Evolutionary conservation across 2,797 vertebrate genomes (phyloP).

Genomic region (Enteromius fasciolatus): DNA sequence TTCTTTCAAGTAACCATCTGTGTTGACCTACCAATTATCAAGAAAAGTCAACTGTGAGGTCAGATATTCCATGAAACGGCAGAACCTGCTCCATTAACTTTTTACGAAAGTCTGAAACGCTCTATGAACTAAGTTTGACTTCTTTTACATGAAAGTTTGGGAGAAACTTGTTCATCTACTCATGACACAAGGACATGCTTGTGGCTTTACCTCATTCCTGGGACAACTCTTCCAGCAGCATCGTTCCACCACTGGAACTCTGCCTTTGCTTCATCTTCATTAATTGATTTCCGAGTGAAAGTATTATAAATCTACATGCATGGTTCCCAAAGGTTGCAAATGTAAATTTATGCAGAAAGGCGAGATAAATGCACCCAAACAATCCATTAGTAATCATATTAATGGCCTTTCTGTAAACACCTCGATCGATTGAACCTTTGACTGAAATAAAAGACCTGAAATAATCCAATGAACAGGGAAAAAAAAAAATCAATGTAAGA

Average conservation of each 20-base stretch:
- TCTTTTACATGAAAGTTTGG: background rate
- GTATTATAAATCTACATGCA: background rate
- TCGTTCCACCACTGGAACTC: background rate
- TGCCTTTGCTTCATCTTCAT: background rate
- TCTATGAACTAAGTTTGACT: background rate
- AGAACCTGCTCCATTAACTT: background rate
- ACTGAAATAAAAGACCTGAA: background rate
- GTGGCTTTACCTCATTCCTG: background rate
- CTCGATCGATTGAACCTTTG: background rate
- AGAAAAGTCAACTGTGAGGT: background rate
- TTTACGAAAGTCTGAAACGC: background rate
- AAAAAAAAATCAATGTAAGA: no score
- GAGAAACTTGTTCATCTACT: background rate
- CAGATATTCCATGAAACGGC: conserved; percentile 12
- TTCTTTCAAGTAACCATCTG: conserved; percentile 13
- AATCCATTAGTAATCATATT: background rate
- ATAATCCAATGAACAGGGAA: background rate
- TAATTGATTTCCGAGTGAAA: background rate
- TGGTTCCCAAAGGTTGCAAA: background rate
- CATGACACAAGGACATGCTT: background rate
- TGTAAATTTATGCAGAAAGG: background rate
- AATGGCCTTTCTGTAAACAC: background rate
- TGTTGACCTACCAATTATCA: conserved; percentile 10
- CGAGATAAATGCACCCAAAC: background rate
- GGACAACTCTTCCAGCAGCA: background rate